A percentile compares a stretch with the other conserved stretches of the same genome.
Conservation (phyloP, 2,113 vertebrate species). For the Austrofundulus limnaeus region DNA sequence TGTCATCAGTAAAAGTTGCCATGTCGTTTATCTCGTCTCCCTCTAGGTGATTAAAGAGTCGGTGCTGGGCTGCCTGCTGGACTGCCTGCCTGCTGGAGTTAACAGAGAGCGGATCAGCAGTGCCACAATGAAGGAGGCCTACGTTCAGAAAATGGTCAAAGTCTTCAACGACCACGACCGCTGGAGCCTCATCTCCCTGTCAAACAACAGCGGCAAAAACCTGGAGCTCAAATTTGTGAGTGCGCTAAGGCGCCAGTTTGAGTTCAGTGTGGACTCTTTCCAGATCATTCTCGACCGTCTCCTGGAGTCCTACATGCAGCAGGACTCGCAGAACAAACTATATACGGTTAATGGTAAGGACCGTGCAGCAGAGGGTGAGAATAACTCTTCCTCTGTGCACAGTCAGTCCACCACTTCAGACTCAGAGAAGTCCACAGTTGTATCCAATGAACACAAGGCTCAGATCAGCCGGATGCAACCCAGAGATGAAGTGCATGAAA, state of each 20-base stretch:
- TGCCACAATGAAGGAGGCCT: conserved; percentile 92
- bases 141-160: conserved; percentile 98
- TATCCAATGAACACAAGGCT: conserved; percentile 7
- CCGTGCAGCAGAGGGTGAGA: conserved; percentile 25
- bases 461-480: conserved; percentile 24
- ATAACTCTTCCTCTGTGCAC: conserved; percentile 16
- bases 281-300: conserved; percentile 92
- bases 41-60: conserved; percentile 93
- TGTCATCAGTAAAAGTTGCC: conserved; percentile 41
- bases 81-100: conserved; percentile 90
- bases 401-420: conserved; percentile 22
- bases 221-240: conserved; percentile 95
- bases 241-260: conserved; percentile 89
- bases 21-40: conserved; percentile 44
- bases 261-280: conserved; percentile 98
- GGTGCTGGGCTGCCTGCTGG: conserved; percentile 87
- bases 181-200: conserved; percentile 97
- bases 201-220: conserved; percentile 96
- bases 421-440: conserved; percentile 24
- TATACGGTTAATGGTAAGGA: conserved; percentile 50
- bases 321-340: conserved; percentile 64
- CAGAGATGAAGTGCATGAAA: conserved; percentile 42
- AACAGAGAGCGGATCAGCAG: conserved; percentile 93
- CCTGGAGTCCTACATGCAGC: conserved; percentile 82
- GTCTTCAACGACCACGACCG: conserved; percentile 89